Conservation (phyloP, 2,888 invertebrate genomes). For the Pristionchus entomophagus region DNA sequence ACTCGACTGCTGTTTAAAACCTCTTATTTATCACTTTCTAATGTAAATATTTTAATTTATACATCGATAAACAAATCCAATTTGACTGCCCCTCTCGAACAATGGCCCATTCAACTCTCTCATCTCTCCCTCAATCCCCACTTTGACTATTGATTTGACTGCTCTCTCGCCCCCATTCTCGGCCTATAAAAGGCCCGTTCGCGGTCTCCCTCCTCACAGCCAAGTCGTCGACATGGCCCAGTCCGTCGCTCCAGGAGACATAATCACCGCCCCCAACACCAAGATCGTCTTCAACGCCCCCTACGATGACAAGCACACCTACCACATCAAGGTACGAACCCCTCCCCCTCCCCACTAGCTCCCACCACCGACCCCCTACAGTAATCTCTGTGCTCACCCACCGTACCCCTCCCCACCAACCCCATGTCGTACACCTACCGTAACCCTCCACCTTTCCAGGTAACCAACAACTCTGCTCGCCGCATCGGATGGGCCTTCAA, state of each 20-base stretch:
- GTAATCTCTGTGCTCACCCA: not conserved
- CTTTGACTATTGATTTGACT: not conserved
- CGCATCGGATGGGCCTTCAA: conserved; percentile 73
- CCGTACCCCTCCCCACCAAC: not conserved
- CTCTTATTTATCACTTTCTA: no score
- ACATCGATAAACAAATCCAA: no score
- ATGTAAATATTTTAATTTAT: no score
- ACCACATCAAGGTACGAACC: conserved; percentile 20
- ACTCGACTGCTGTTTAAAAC: no score
- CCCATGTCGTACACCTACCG: not conserved
- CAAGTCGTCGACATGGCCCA: not conserved
- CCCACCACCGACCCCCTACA: not conserved
- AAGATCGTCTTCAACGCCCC: conserved; percentile 35
- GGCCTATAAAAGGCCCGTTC: not conserved
- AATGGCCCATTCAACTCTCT: not conserved
- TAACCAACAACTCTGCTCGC: conserved; percentile 50
- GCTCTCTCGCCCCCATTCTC: not conserved
- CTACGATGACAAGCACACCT: conserved; percentile 35
- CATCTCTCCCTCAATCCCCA: not conserved
- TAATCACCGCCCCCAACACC: conserved; percentile 26
- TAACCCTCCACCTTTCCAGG: not conserved
- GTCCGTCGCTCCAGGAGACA: conserved; percentile 10
- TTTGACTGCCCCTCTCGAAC: no score
- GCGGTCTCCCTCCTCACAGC: not conserved
- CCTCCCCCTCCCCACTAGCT: not conserved